Conservation (phyloP, 2,113 vertebrate genomes). For the Ursus arctos region DNA sequence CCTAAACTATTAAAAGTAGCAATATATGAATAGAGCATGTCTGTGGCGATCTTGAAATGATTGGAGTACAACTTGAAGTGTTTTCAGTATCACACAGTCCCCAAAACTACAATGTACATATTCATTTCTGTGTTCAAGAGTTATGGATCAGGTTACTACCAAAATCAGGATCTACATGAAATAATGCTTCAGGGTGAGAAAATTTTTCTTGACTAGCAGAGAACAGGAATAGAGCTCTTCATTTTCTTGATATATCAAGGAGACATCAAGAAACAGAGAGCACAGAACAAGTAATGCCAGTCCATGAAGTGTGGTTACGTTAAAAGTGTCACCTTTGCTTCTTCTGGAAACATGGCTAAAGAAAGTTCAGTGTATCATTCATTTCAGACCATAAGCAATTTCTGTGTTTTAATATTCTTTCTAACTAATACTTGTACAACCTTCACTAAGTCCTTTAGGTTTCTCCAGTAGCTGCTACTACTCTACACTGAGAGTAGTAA, state of each 20-base stretch:
- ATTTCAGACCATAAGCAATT: not conserved
- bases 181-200: not conserved
- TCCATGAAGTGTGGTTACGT: not conserved
- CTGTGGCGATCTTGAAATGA: not conserved
- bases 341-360: not conserved
- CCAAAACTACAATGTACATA: not conserved
- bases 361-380: not conserved
- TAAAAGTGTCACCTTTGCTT: not conserved
- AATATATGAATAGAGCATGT: not conserved
- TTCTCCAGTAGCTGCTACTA: not conserved
- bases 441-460: not conserved
- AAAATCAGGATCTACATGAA: not conserved
- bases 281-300: not conserved
- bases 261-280: not conserved
- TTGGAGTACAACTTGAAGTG: not conserved
- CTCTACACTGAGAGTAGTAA: not conserved
- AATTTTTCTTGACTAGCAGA: not conserved
- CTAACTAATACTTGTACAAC: not conserved
- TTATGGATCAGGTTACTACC: not conserved
- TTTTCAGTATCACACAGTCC: not conserved
- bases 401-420: not conserved
- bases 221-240: not conserved
- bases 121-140: not conserved
- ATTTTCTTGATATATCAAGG: not conserved
- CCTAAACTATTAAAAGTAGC: not conserved